Percentiles rank a stretch among this genome's conserved stretches.
Conservation (phyloP, 2,888 invertebrate species). For the Carpatolechia fugitivella region DNA sequence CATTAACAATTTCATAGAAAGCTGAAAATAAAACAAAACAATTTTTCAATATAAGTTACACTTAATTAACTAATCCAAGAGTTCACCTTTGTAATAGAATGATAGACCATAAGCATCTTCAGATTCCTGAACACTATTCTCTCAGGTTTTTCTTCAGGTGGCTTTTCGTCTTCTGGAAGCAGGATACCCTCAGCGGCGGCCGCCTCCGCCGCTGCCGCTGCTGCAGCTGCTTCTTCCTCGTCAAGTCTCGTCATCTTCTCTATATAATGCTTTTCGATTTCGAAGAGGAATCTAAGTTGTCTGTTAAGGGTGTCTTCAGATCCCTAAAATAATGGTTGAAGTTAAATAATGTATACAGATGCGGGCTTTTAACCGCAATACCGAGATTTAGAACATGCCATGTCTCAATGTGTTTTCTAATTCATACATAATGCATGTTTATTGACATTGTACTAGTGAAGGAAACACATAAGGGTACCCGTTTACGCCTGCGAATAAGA, state of each 20-base stretch:
- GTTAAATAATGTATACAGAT: neutral
- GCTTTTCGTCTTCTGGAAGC: constrained; percentile 17
- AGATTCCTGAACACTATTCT: constrained; percentile 55
- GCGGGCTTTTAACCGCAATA: no score
- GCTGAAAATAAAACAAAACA: no score
- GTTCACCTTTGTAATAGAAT: constrained; percentile 58
- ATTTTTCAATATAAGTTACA: no score
- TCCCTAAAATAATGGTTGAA: no score
- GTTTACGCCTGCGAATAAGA: no score
- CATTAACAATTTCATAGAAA: no score
- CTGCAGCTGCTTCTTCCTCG: constrained; percentile 31
- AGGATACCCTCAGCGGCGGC: constrained; percentile 28
- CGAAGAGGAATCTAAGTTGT: constrained; percentile 59
- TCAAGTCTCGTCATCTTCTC: constrained; percentile 39
- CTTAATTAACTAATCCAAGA: no score
- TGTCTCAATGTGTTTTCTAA: neutral
- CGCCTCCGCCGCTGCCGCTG: constrained; percentile 30
- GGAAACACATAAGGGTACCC: no score
- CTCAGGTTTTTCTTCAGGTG: constrained; percentile 32
- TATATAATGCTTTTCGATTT: constrained; percentile 50
- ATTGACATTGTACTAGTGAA: no score
- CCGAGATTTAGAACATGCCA: no score
- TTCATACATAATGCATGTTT: no score
- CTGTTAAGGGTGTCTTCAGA: constrained; percentile 71
- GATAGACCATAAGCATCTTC: constrained; percentile 64